Evolutionary conservation across 2,888 invertebrate genomes (phyloP).

Genomic region (Poecilus cupreus): DNA sequence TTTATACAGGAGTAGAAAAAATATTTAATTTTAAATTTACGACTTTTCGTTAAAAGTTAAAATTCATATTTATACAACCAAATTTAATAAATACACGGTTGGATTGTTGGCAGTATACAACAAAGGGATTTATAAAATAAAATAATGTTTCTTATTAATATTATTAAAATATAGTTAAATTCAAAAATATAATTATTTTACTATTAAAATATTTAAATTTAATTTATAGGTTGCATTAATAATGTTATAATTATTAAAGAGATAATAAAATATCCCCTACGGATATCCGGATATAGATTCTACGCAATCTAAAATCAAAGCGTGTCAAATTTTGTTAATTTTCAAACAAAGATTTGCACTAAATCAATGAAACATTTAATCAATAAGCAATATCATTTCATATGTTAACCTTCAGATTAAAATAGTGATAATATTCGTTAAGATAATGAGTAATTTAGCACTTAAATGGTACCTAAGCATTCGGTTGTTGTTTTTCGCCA

Average conservation of each 20-base stretch:
- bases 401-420: constrained; percentile 43
- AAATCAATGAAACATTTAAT: not conserved
- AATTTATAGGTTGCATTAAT: no score
- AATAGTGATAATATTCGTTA: constrained; percentile 41
- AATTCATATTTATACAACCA: no score
- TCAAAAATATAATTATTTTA: no score
- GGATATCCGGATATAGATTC: not conserved
- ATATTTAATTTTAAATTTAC: no score
- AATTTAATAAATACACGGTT: no score
- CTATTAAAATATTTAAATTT: no score
- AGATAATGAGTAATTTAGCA: constrained; percentile 42
- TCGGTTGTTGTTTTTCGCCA: not conserved
- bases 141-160: no score
- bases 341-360: not conserved
- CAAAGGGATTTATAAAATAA: no score
- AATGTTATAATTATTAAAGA: not conserved
- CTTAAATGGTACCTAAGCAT: constrained; percentile 10
- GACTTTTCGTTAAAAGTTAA: no score
- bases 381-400: constrained; percentile 26
- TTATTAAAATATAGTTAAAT: no score
- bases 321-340: not conserved
- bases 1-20: no score
- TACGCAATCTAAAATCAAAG: not conserved
- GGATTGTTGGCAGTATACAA: no score
- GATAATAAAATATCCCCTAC: not conserved